Percentiles rank a stretch among this genome's conserved stretches.
Evolutionary conservation across 2,888 invertebrate genomes (phyloP).

Genomic region (Julus scandinavius): DNA sequence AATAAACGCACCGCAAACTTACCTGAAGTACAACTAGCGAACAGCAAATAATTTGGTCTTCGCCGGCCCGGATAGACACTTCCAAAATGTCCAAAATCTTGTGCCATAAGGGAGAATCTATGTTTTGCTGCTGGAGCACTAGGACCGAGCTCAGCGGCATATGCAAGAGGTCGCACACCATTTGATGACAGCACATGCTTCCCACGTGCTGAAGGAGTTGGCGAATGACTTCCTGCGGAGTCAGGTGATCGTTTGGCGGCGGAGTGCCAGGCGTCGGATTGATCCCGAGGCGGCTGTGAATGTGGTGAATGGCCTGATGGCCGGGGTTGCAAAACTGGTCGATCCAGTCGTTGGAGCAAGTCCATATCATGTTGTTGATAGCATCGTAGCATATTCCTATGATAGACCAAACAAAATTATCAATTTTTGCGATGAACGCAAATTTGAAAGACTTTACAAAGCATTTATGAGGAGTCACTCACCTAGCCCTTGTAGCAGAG

Average conservation of each 20-base stretch:
- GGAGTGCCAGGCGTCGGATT: constrained; percentile 50
- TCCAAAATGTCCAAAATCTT: constrained; percentile 64
- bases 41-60: constrained; percentile 63
- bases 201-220: constrained; percentile 64
- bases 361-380: constrained; percentile 65
- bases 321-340: constrained; percentile 66
- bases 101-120: constrained; percentile 62
- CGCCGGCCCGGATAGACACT: constrained; percentile 61
- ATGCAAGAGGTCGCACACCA: constrained; percentile 63
- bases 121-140: constrained; percentile 61
- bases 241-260: constrained; percentile 59
- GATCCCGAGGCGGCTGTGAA: constrained; percentile 62
- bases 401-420: constrained; percentile 44
- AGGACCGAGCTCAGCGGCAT: constrained; percentile 60
- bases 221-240: constrained; percentile 61
- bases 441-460: background rate
- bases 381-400: constrained; percentile 65
- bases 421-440: background rate
- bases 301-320: constrained; percentile 65
- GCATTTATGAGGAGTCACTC: constrained; percentile 48
- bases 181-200: constrained; percentile 65
- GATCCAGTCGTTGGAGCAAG: constrained; percentile 64
- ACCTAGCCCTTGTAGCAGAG: constrained; percentile 63
- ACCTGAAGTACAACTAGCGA: constrained; percentile 65
- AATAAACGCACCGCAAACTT: background rate